Evolutionary conservation across 1,140 invertebrate species (phyloP).

Genomic region (Cydia fagiglandana): DNA sequence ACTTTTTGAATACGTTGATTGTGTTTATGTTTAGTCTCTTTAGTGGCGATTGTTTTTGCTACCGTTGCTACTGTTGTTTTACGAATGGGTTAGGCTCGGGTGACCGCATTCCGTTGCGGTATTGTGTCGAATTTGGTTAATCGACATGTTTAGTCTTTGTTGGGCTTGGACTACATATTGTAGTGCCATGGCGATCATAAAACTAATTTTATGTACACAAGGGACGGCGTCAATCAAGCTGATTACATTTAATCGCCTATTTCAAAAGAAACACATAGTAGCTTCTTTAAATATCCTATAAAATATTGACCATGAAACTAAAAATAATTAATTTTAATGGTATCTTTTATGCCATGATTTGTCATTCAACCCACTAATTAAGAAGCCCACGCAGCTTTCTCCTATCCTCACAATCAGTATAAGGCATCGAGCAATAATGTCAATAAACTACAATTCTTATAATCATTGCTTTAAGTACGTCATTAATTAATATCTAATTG

Average conservation of each 20-base stretch:
- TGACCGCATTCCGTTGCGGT: neutral
- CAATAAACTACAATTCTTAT: neutral
- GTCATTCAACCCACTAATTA: neutral
- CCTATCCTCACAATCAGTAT: neutral
- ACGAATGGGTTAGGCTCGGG: neutral
- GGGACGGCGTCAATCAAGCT: too few species aligned
- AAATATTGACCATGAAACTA: neutral
- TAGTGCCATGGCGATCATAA: too few species aligned
- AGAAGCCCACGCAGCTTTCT: conserved; percentile 22
- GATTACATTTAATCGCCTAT: too few species aligned
- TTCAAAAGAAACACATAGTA: too few species aligned
- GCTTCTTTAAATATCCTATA: neutral
- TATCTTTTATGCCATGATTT: neutral
- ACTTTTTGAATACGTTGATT: neutral
- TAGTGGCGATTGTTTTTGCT: neutral
- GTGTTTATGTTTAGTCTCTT: conserved; percentile 20
- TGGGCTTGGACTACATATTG: too few species aligned
- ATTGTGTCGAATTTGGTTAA: neutral
- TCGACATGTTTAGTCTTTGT: neutral
- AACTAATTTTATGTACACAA: too few species aligned
- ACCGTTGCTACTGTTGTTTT: neutral
- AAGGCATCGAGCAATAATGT: neutral
- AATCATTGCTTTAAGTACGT: conserved; percentile 18
- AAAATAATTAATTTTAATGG: neutral
- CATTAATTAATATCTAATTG: conserved; percentile 21